Conservation (phyloP, 2,113 vertebrate species). For the Spermophilus dauricus region DNA sequence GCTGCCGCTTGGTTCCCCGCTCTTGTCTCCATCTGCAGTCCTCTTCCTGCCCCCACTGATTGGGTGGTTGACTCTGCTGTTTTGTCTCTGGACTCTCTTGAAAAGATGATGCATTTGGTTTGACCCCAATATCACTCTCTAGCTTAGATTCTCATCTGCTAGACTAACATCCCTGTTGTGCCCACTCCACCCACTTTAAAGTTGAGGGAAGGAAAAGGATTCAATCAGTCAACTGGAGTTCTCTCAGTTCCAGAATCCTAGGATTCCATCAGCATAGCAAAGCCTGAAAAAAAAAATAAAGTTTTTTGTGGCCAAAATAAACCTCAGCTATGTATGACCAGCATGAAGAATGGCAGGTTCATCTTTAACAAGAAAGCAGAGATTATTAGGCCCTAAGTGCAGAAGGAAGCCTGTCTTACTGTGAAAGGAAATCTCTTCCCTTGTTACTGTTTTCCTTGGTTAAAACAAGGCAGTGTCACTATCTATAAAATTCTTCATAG, state of each 20-base stretch:
- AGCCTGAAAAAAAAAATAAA: constrained; percentile 51
- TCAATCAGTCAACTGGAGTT: not conserved
- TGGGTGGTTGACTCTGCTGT: not conserved
- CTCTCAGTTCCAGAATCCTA: constrained; percentile 22
- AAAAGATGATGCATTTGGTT: not conserved
- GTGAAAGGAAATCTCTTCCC: not conserved
- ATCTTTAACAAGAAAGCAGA: constrained; percentile 37
- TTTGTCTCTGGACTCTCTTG: constrained; percentile 23
- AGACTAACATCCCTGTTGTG: not conserved
- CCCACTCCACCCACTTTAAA: not conserved
- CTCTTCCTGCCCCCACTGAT: not conserved
- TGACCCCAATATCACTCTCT: not conserved
- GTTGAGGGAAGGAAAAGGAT: not conserved
- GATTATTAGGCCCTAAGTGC: not conserved
- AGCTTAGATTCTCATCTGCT: not conserved
- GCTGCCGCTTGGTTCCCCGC: not conserved
- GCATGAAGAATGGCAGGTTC: not conserved
- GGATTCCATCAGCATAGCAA: constrained; percentile 2
- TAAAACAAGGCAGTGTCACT: constrained; percentile 2
- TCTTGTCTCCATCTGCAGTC: not conserved
- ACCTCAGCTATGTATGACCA: not conserved
- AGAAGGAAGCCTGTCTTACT: not conserved
- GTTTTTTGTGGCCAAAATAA: constrained; percentile 46
- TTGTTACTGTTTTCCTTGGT: not conserved
- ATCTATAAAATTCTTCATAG: constrained; percentile 49